Evolutionary conservation across 2,797 vertebrate species (phyloP).

Genomic region (Lindbergichthys nudifrons): DNA sequence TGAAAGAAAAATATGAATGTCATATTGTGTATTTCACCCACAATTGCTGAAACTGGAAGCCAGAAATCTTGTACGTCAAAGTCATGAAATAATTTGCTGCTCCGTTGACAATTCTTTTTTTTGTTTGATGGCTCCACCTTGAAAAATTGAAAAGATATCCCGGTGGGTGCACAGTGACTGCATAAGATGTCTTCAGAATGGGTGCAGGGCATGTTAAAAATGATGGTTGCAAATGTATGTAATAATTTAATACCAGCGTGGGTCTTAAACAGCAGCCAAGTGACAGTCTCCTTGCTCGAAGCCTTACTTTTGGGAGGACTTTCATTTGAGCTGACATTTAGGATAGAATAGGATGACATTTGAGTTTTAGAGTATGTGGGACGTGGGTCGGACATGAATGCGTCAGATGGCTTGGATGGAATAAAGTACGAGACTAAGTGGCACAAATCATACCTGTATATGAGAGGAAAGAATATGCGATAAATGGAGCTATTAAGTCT

Average conservation of each 20-base stretch:
- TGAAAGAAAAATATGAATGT: background rate
- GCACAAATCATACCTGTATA: conserved; percentile 4
- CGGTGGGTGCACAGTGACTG: conserved; percentile 9
- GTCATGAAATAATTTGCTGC: conserved; percentile 18
- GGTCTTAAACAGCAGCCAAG: conserved; percentile 32
- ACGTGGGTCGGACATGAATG: conserved; percentile 50
- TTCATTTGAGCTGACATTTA: conserved; percentile 76
- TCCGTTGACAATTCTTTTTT: conserved; percentile 7
- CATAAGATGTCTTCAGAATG: conserved; percentile 21
- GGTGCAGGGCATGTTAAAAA: conserved; percentile 9
- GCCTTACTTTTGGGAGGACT: conserved; percentile 45
- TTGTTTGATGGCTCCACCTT: conserved; percentile 25
- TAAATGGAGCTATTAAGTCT: conserved; percentile 12
- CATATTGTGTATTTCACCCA: background rate
- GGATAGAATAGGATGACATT: conserved; percentile 75
- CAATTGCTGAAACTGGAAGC: background rate
- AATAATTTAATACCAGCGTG: conserved; percentile 21
- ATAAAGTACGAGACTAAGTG: conserved; percentile 15
- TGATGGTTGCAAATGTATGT: conserved; percentile 33
- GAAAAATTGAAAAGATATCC: background rate
- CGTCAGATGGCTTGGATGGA: conserved; percentile 36
- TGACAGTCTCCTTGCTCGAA: conserved; percentile 46
- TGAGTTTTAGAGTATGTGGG: conserved; percentile 51
- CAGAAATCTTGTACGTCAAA: conserved; percentile 21
- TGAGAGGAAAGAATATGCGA: conserved; percentile 7